These are phyloP conservation scores for Drosophila nr. fundita DNA, from an alignment of 2,888 invertebrate species.

Conservation along the genomic window DNA sequence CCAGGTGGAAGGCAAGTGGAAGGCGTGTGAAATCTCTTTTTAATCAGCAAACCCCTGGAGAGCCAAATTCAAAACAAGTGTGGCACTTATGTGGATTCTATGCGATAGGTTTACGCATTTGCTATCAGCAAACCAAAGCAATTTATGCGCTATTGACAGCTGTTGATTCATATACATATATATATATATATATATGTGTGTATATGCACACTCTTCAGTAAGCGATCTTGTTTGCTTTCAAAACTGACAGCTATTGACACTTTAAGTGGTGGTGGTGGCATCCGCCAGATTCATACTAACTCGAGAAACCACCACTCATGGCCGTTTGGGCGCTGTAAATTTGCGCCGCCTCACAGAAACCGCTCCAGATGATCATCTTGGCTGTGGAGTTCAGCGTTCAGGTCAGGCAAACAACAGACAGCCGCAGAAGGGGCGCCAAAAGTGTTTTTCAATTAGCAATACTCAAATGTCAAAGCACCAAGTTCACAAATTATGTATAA, in stretches of 20 bases:
- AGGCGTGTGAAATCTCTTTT: background rate
- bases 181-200: background rate
- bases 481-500: constrained; percentile 30
- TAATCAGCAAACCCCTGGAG: background rate
- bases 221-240: constrained; percentile 20
- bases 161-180: constrained; percentile 34
- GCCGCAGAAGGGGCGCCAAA: constrained; percentile 1
- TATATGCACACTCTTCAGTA: background rate
- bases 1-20: constrained; percentile 4
- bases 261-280: constrained; percentile 22
- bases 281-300: constrained; percentile 77
- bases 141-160: background rate
- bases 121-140: background rate
- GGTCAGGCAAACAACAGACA: constrained; percentile 49
- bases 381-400: constrained; percentile 35
- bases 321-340: constrained; percentile 84
- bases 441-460: constrained; percentile 42
- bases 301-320: constrained; percentile 81
- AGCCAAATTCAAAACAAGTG: background rate
- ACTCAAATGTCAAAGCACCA: constrained; percentile 13
- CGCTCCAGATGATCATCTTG: constrained; percentile 84
- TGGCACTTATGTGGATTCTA: constrained; percentile 1
- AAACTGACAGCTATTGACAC: constrained; percentile 34
- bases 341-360: constrained; percentile 84
- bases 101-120: background rate